Percentiles rank a stretch among this genome's conserved stretches.
These are phyloP conservation scores for Junco hyemalis DNA, from an alignment of 2,113 vertebrate species.

Conservation along the genomic window DNA sequence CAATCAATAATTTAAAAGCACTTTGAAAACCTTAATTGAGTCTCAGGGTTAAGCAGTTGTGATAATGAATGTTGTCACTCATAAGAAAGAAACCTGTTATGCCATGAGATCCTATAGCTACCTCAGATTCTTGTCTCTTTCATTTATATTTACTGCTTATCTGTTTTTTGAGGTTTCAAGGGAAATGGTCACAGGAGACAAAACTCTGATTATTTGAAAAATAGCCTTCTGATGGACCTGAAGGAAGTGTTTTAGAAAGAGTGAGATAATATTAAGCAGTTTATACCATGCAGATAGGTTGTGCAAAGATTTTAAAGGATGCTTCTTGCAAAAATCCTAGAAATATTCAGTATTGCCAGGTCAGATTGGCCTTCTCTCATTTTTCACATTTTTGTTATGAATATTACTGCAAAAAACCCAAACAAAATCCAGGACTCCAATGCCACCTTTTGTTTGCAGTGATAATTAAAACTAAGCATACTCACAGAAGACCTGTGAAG, in stretches of 20 bases:
- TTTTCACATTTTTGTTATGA: background rate
- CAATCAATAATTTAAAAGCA: background rate
- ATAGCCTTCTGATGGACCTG: background rate
- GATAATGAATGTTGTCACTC: background rate
- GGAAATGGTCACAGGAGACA: background rate
- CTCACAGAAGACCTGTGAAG: background rate
- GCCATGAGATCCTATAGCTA: background rate
- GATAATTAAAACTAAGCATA: background rate
- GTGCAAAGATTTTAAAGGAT: background rate
- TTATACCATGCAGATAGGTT: background rate
- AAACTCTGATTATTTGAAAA: background rate
- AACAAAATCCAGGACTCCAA: fast-evolving
- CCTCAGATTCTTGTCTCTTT: background rate
- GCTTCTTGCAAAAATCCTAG: background rate
- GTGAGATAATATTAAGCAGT: background rate
- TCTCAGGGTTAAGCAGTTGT: background rate
- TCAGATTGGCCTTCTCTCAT: background rate
- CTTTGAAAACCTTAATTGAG: background rate
- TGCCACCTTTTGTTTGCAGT: background rate
- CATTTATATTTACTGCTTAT: background rate
- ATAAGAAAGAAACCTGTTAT: background rate
- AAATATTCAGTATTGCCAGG: background rate
- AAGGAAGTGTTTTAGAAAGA: background rate
- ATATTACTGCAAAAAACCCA: background rate
- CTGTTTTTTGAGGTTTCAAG: background rate